Percentiles rank a stretch among this genome's conserved stretches.
Conservation (phyloP, 2,888 invertebrate genomes). For the Schizotus pectinicornis region DNA sequence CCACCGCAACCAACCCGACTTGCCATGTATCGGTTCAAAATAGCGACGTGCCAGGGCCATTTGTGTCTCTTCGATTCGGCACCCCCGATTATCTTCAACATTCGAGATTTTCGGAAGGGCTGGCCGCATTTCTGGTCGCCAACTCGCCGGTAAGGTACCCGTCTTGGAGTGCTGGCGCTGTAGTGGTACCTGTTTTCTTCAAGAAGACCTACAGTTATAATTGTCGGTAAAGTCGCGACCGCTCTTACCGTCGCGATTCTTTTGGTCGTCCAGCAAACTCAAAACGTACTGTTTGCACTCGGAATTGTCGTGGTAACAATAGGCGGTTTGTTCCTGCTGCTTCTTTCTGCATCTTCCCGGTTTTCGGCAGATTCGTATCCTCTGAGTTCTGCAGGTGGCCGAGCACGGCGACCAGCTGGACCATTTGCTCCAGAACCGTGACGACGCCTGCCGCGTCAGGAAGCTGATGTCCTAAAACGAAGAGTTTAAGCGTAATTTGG, state of each 20-base stretch:
- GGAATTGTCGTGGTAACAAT: slow-evolving; percentile 83
- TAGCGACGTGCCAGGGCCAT: slow-evolving; percentile 96
- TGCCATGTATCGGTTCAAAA: slow-evolving; percentile 83
- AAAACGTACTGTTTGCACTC: slow-evolving; percentile 76
- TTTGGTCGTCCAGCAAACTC: slow-evolving; percentile 54
- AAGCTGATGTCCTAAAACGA: slow-evolving; percentile 50
- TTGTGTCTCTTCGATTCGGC: slow-evolving; percentile 77
- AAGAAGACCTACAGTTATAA: background rate
- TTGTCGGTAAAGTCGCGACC: background rate
- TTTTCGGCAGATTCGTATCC: slow-evolving; percentile 78
- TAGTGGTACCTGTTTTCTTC: slow-evolving; percentile 16
- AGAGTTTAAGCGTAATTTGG: too few species aligned
- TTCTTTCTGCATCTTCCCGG: slow-evolving; percentile 77
- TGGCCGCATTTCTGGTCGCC: slow-evolving; percentile 42
- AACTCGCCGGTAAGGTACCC: background rate
- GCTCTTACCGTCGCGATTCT: slow-evolving; percentile 27
- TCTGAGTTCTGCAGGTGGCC: slow-evolving; percentile 77
- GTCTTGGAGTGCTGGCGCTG: background rate
- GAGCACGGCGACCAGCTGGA: slow-evolving; percentile 84
- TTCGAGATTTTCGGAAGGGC: slow-evolving; percentile 50
- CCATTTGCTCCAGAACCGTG: slow-evolving; percentile 76
- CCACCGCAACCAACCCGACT: too few species aligned
- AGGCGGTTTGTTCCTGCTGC: slow-evolving; percentile 81
- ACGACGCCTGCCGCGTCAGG: slow-evolving; percentile 45
- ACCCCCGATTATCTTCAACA: slow-evolving; percentile 88